phyloP scores from a whole-genome alignment of 2,797 vertebrate genomes.

The Myotis planiceps region DNA sequence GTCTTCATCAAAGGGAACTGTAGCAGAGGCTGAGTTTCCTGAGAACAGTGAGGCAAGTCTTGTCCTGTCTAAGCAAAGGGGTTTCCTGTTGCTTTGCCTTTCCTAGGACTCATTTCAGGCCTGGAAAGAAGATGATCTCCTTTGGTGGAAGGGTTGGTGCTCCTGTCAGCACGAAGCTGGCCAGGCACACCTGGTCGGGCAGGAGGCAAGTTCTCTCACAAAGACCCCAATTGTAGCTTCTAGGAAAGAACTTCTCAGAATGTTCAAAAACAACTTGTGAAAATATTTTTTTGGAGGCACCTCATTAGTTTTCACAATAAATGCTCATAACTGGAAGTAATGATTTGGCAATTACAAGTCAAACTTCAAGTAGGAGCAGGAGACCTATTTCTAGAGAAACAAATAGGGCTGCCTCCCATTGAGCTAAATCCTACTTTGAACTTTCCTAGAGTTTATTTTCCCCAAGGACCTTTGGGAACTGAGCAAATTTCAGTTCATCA shows the following conservation, averaged over 20 bases:
- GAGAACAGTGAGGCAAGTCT: background rate
- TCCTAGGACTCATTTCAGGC: background rate
- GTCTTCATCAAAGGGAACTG: background rate
- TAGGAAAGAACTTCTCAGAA: conserved; percentile 30
- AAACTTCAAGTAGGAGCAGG: background rate
- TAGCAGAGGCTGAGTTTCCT: background rate
- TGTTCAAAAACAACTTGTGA: conserved; percentile 48
- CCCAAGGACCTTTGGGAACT: conserved; percentile 4
- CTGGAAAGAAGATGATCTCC: background rate
- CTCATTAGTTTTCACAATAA: conserved; percentile 63
- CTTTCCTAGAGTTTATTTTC: conserved; percentile 48
- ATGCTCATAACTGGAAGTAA: conserved; percentile 50
- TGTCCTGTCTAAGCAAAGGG: background rate
- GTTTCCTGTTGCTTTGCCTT: background rate
- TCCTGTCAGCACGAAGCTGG: background rate
- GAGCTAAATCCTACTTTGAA: conserved; percentile 1
- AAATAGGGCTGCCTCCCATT: background rate
- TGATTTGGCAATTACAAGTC: conserved; percentile 52
- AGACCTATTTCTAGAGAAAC: conserved; percentile 45
- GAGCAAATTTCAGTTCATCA: conserved; percentile 25
- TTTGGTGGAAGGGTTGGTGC: background rate
- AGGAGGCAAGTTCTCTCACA: background rate
- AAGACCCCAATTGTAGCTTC: conserved; percentile 39
- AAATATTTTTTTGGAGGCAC: conserved; percentile 63
- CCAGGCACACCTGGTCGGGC: background rate